Evolutionary conservation across 2,888 invertebrate species (phyloP).

Genomic region (Dryobota labecula): DNA sequence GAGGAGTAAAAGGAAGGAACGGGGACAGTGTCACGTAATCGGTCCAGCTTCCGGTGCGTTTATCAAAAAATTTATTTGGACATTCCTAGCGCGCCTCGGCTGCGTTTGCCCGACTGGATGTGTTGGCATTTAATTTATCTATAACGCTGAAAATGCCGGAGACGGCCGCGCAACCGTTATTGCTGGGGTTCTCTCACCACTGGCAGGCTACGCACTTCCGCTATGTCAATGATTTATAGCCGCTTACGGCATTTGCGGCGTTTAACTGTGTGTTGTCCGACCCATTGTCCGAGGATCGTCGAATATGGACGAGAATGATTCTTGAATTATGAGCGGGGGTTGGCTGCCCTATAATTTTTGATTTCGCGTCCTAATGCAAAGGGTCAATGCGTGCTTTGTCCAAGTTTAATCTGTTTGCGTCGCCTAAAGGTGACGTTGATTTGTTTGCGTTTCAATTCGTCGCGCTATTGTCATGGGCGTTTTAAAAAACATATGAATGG

Average conservation of each 20-base stretch:
- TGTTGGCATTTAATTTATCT: constrained; percentile 90
- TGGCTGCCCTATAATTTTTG: constrained; percentile 80
- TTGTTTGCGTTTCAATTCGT: constrained; percentile 72
- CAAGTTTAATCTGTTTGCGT: constrained; percentile 77
- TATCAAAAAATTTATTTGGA: constrained; percentile 89
- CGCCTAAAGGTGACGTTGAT: constrained; percentile 74
- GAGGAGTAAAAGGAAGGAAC: constrained; percentile 82
- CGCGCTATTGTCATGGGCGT: constrained; percentile 66
- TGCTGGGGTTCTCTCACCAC: constrained; percentile 79
- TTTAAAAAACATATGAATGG: constrained; percentile 64
- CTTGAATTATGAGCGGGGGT: constrained; percentile 85
- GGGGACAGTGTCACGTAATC: constrained; percentile 88
- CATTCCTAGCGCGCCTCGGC: constrained; percentile 85
- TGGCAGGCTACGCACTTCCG: constrained; percentile 87
- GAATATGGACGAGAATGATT: constrained; percentile 85
- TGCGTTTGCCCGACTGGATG: constrained; percentile 82
- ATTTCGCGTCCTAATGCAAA: constrained; percentile 82
- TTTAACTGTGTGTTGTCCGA: constrained; percentile 86
- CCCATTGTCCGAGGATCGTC: constrained; percentile 84
- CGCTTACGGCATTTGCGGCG: constrained; percentile 86
- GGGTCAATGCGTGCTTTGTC: constrained; percentile 78
- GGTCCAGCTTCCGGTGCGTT: constrained; percentile 88
- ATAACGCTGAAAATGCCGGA: constrained; percentile 86
- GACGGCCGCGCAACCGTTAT: constrained; percentile 84
- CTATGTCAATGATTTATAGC: constrained; percentile 89